Percentiles rank a stretch among this genome's conserved stretches.
These are phyloP conservation scores for Mionectes macconnelli DNA, from an alignment of 2,113 vertebrate species.

Conservation along the genomic window DNA sequence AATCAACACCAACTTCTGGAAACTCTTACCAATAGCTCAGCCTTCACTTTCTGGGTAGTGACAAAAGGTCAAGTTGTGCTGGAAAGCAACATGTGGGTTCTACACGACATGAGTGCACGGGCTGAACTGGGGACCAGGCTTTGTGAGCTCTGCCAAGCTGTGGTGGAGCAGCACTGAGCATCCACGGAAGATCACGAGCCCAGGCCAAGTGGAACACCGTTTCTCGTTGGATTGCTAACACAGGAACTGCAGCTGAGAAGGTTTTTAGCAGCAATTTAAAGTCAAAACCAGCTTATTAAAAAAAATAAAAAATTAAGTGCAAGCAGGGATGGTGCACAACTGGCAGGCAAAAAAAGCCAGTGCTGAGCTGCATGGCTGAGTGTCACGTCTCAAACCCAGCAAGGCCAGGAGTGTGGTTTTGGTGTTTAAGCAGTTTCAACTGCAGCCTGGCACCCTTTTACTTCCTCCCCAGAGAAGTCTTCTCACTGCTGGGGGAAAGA, in stretches of 20 bases:
- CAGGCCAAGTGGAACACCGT: not conserved
- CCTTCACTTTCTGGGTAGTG: conserved; percentile 67
- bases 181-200: not conserved
- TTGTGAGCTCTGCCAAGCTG: conserved; percentile 39
- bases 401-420: conserved; percentile 77
- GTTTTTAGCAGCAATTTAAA: not conserved
- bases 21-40: conserved; percentile 66
- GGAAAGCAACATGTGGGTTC: conserved; percentile 67
- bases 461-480: conserved; percentile 71
- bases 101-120: not conserved
- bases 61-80: conserved; percentile 69
- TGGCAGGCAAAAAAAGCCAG: conserved; percentile 25
- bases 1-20: conserved; percentile 66
- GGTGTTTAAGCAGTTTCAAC: conserved; percentile 76
- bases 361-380: conserved; percentile 64
- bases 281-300: not conserved
- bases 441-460: conserved; percentile 79
- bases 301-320: not conserved
- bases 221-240: not conserved
- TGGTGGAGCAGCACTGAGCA: conserved; percentile 34
- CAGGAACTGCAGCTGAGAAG: not conserved
- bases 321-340: conserved; percentile 15
- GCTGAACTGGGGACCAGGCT: conserved; percentile 40
- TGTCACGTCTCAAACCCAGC: conserved; percentile 78
- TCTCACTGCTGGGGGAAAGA: conserved; percentile 64